Evolutionary conservation across 2,797 vertebrate species (phyloP).

Genomic region (Crocidura indochinensis): DNA sequence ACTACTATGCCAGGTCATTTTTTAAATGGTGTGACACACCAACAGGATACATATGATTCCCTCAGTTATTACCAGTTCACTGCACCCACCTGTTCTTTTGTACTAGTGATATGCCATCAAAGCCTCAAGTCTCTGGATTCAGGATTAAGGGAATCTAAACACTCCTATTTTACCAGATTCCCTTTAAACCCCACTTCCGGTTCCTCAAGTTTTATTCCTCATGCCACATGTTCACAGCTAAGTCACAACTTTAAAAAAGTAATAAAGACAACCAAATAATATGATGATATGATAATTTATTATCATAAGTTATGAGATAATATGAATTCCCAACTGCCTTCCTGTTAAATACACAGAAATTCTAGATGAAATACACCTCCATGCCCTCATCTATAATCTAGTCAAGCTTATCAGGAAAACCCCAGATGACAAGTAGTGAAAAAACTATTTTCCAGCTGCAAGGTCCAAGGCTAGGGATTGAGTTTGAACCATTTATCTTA

Average conservation of each 20-base stretch:
- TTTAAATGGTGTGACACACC: not conserved
- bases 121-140: not conserved
- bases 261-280: not conserved
- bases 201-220: not conserved
- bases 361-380: not conserved
- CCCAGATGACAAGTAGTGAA: not conserved
- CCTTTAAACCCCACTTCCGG: not conserved
- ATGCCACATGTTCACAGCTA: not conserved
- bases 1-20: not conserved
- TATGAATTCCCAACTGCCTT: not conserved
- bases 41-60: not conserved
- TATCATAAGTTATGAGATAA: too few relatives aligned
- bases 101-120: not conserved
- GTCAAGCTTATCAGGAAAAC: conserved; percentile 15
- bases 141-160: not conserved
- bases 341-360: conserved; percentile 41
- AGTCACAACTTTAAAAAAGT: not conserved
- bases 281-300: not conserved
- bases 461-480: not conserved
- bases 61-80: not conserved
- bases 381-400: not conserved
- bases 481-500: conserved; percentile 6
- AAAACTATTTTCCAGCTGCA: not conserved
- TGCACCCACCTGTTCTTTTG: not conserved
- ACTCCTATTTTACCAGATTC: not conserved